Evolutionary conservation across 2,797 vertebrate species (phyloP), one percentile per base, ranked within the genome.

Genomic region (Eutrigla gurnardus): DNA sequence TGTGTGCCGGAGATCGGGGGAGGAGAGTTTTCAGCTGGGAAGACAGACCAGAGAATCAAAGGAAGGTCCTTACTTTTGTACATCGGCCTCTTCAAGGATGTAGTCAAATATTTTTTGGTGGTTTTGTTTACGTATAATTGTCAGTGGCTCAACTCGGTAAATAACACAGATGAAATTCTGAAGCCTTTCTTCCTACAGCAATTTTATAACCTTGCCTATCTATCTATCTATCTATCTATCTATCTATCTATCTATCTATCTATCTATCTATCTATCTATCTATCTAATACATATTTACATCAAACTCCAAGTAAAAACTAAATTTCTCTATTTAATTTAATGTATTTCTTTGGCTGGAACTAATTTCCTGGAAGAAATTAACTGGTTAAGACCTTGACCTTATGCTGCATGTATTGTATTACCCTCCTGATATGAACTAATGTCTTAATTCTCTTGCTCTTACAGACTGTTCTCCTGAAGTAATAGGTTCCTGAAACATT

Each of bases 1-100:
- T 85, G 90, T 88, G 90, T 86, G 88, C 81, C 86, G 84, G 89
- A 88, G 88, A 92, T 92, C 87, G 80, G 76, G 57, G 82, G 82
- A 81, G 83, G 80, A 81, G 81, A 83, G 82, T 65, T 85, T 78
- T 70, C 78, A 83, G 73, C 66, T 61, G 66, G 72, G 87, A 70
- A 88, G 80, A 73, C 42, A 64, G 55, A 81, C 52, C 25, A 57
- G 59, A 68, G 63, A 80, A 66, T 32, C 12, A 18, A 59, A 77
- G 35, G 70, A 89, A 92, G 92, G 87, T 91, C 83, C 80, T 85
- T 82, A 47, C 84, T 84, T 70, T 47, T 74, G 17, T 43, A 52
- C 65, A 9, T 61, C 33, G 18, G 75, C 77, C 72, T 80, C 67
- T 78, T 83, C 80, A 42, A 73, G 52, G 42, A 76, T 33, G 45